Conservation (phyloP, 1,140 invertebrate genomes). For the Chrysopa pallens region DNA sequence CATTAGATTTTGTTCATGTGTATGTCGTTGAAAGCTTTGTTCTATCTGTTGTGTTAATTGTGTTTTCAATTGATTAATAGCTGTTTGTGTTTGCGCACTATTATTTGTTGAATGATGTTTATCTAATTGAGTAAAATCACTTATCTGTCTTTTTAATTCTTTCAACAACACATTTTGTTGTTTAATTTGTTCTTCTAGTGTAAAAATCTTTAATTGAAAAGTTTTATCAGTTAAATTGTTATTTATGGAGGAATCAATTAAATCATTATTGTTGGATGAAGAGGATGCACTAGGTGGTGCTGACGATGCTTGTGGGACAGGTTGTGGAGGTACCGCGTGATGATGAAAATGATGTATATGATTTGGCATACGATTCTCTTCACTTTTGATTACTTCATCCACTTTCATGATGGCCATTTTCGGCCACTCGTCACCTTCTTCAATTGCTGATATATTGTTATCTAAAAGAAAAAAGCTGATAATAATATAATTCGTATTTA, state of each 20-base stretch:
- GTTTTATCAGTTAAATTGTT: not conserved
- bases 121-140: conserved; percentile 8
- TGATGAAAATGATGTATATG: conserved; percentile 4
- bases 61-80: not conserved
- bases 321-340: conserved; percentile 5
- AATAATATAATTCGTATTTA: no score
- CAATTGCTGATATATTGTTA: conserved; percentile 7
- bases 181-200: conserved; percentile 1
- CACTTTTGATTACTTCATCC: conserved; percentile 20
- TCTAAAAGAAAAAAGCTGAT: conserved; percentile 8
- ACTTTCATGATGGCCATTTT: conserved; percentile 26
- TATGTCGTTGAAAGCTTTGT: conserved; percentile 21
- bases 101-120: conserved; percentile 6
- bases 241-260: not conserved
- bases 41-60: conserved; percentile 13
- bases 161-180: conserved; percentile 1
- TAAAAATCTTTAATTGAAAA: not conserved
- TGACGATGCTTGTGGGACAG: conserved; percentile 4
- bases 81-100: not conserved
- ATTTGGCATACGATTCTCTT: conserved; percentile 9
- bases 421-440: conserved; percentile 21
- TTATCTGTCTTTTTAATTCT: not conserved
- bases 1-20: conserved; percentile 24
- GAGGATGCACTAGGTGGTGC: conserved; percentile 4
- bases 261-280: conserved; percentile 8